phyloP scores from a whole-genome alignment of 2,888 invertebrate genomes.

The Idaea biselata region DNA sequence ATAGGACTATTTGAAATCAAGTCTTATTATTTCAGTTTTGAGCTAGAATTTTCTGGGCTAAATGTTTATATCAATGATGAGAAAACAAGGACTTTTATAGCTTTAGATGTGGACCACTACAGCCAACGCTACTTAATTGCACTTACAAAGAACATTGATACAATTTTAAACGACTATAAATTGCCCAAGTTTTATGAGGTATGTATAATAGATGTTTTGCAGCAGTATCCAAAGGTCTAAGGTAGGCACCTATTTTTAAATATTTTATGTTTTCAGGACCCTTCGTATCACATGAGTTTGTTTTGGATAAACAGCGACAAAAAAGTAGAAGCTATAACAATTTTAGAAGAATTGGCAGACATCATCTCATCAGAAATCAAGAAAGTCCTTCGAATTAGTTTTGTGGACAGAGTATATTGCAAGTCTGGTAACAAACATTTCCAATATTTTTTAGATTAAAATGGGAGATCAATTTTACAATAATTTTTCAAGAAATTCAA shows the following conservation, averaged over 20 bases:
- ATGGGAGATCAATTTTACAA: conserved; percentile 28
- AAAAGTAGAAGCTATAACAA: conserved; percentile 64
- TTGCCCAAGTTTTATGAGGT: conserved; percentile 90
- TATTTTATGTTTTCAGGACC: conserved; percentile 80
- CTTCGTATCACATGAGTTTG: conserved; percentile 92
- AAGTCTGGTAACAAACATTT: conserved; percentile 89
- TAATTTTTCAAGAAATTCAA: conserved; percentile 23
- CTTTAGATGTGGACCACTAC: conserved; percentile 82
- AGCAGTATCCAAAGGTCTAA: neutral
- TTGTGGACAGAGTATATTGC: conserved; percentile 81
- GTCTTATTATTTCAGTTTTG: conserved; percentile 69
- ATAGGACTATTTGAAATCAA: conserved; percentile 10
- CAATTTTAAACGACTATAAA: conserved; percentile 86
- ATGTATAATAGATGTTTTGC: conserved; percentile 22
- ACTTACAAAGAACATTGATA: conserved; percentile 83
- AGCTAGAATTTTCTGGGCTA: conserved; percentile 81
- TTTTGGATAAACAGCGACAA: conserved; percentile 89
- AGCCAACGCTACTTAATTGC: conserved; percentile 78
- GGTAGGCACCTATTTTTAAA: neutral
- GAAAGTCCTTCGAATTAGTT: conserved; percentile 61
- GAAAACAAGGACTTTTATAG: conserved; percentile 90
- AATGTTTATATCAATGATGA: conserved; percentile 92
- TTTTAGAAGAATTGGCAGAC: conserved; percentile 75
- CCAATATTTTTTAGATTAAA: conserved; percentile 73
- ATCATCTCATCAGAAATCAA: conserved; percentile 51